Conservation (phyloP, 2,888 invertebrate species). For the Lapara coniferarum region DNA sequence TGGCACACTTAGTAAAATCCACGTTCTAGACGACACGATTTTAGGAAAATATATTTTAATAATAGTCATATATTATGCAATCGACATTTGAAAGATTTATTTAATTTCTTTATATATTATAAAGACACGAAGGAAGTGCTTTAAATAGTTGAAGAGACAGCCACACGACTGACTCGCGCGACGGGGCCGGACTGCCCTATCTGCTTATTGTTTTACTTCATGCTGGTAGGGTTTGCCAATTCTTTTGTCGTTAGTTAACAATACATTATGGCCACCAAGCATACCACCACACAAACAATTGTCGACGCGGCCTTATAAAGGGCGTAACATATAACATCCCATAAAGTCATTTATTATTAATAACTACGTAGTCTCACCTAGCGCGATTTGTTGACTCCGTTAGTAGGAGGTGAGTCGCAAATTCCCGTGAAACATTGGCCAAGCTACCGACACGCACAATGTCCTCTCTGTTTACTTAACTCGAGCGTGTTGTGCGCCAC, state of each 20-base stretch:
- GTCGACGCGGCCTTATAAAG: conserved; percentile 30
- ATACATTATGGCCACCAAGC: background rate
- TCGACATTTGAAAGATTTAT: conserved; percentile 57
- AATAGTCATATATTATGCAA: conserved; percentile 32
- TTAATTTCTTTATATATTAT: conserved; percentile 62
- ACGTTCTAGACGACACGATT: too few species aligned
- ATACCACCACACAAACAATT: conserved; percentile 27
- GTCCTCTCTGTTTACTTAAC: conserved; percentile 62
- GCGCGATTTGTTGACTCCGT: conserved; percentile 64
- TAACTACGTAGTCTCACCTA: conserved; percentile 53
- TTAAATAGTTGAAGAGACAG: conserved; percentile 69
- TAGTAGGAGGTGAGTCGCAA: conserved; percentile 58
- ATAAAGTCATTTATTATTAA: conserved; percentile 50
- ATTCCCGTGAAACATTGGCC: conserved; percentile 63
- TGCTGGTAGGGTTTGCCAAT: conserved; percentile 41
- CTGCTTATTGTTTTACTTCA: conserved; percentile 52
- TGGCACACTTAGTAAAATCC: too few species aligned
- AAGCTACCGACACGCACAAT: conserved; percentile 71
- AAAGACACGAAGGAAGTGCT: conserved; percentile 76
- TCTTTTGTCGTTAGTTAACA: conserved; percentile 40
- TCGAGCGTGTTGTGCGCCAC: conserved; percentile 53
- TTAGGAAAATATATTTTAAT: too few species aligned
- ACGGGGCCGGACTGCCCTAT: conserved; percentile 54
- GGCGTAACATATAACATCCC: conserved; percentile 9
- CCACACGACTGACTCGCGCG: conserved; percentile 67